Evolutionary conservation across 2,113 vertebrate species (phyloP).

Genomic region (Morphnarchus princeps): DNA sequence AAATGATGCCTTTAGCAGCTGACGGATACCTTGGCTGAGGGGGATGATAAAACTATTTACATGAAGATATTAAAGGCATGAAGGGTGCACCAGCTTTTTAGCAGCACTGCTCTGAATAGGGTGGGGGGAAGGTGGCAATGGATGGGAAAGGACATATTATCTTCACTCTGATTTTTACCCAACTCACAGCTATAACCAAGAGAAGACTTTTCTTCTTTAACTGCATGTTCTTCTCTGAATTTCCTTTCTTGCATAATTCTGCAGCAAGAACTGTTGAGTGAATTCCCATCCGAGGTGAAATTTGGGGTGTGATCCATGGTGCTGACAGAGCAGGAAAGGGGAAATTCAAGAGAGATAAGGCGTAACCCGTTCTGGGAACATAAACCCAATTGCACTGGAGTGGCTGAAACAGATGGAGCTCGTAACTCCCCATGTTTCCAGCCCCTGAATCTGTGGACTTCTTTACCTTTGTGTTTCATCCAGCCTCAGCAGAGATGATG

Average conservation of each 20-base stretch:
- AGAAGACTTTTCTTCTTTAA: background rate
- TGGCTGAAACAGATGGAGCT: background rate
- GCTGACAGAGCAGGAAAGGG: background rate
- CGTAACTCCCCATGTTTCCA: background rate
- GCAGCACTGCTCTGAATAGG: background rate
- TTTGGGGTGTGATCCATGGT: background rate
- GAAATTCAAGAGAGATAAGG: background rate
- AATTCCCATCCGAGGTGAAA: background rate
- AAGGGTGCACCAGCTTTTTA: background rate
- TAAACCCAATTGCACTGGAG: background rate
- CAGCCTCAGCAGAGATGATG: background rate
- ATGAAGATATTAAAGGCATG: background rate
- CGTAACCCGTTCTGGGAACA: background rate
- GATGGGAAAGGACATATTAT: background rate
- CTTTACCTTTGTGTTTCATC: background rate
- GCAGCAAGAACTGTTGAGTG: background rate
- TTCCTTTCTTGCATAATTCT: background rate
- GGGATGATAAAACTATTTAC: background rate
- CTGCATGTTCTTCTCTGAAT: background rate
- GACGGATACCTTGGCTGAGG: background rate
- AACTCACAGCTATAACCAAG: background rate
- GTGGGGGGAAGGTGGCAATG: background rate
- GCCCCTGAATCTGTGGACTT: background rate
- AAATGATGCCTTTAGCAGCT: constrained; percentile 44
- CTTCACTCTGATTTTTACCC: background rate